Evolutionary conservation across 2,113 vertebrate species (phyloP), one percentile per base, ranked within the genome.

Genomic region (Plectropomus leopardus): DNA sequence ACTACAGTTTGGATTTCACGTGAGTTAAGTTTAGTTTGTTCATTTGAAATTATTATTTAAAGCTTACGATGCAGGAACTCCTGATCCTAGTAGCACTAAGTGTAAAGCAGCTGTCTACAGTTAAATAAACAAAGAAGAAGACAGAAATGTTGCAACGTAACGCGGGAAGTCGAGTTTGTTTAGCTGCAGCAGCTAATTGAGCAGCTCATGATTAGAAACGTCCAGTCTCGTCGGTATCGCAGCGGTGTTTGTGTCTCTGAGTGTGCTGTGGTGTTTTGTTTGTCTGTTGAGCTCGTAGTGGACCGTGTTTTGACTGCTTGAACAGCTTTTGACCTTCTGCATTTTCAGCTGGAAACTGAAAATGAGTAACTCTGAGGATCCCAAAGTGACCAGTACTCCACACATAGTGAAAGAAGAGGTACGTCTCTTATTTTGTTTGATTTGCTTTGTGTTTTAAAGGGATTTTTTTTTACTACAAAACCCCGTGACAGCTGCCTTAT

Each of bases 381-480:
- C 76, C 28, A 90, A 91, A 82, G 72, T 26, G 23, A 53, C 71
- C 1, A 76, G 72, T 16, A 53, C 51, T 19, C 84, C 95, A 23
- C 89, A 93, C 60, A 50, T 94, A 64, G 70, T 93, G 17, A 93
- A 93, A 36, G 94, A 95, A 28, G 95, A 95, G 92, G 94, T 93
- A 75, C 0, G 66, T 36, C 4, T 45, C 5, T 30, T 40, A 40
- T 40, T 40, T 40, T 40, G 36, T 40, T 7, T 40, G n/a, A n/a
- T n/a, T 48, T 34, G 3, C 23, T 14, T 7, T 23, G 40, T 24
- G 19, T 10, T 32, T 48, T 21, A 28, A 1, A 13, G 7, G 36
- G 36, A 40, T 40, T 7, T 40, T n/a, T n/a, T 1, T 45, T 15
- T 2, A 28, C 3, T n/a, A n/a, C n/a, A n/a, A 34, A 65, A 4